Evolutionary conservation across 2,797 vertebrate genomes (phyloP).

Genomic region (Petrocephalus sullivani): DNA sequence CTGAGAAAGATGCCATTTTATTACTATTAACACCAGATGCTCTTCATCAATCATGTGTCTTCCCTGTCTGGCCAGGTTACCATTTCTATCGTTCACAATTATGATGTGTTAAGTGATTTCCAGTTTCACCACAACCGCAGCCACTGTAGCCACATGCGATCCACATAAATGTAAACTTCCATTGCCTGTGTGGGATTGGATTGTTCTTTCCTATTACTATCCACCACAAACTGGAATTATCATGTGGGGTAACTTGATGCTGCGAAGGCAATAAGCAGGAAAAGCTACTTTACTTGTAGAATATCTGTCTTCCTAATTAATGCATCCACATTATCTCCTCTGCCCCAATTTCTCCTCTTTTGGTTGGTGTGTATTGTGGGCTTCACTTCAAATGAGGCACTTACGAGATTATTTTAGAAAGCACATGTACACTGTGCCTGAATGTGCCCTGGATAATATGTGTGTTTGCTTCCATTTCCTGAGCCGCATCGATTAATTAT

Average conservation of each 20-base stretch:
- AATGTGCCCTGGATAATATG: background rate
- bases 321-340: background rate
- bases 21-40: conserved; percentile 23
- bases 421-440: background rate
- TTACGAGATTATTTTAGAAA: background rate
- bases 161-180: background rate
- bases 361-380: background rate
- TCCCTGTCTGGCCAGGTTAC: background rate
- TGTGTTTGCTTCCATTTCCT: background rate
- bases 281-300: background rate
- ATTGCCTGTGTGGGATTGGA: background rate
- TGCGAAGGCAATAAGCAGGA: background rate
- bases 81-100: conserved; percentile 16
- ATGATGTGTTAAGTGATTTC: conserved; percentile 13
- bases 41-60: conserved; percentile 25
- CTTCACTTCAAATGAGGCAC: background rate
- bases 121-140: background rate
- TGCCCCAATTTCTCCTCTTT: background rate
- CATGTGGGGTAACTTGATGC: background rate
- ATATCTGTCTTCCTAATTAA: conserved; percentile 8
- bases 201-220: conserved; percentile 11
- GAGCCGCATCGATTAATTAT: conserved; percentile 55
- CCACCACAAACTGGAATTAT: background rate
- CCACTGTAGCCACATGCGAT: background rate
- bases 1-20: conserved; percentile 18